Base-by-base conservation (phyloP, 2,888 invertebrate species). In the Protophormia terraenovae region DNA sequence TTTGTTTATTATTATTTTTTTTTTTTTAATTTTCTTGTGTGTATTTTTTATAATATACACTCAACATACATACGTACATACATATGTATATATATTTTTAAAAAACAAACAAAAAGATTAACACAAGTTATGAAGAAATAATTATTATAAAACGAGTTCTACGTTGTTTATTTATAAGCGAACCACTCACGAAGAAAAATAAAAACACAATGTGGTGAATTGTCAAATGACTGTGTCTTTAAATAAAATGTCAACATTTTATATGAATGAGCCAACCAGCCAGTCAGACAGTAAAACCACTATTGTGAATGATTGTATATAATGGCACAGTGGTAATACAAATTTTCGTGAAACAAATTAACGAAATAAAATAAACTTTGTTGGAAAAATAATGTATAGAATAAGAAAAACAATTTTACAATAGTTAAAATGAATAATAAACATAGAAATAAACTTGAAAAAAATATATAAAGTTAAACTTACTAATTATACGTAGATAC, bases 201-300 rank as follows among this genome's bases (percentile, higher is more conserved):
- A 53, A 72, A 78, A 73, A 69, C 72, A 60, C 69, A 78, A 78
- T 81, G 81, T 81, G 81, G 81, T 84, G 84, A 81, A 73, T 84
- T 81, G 72, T 45, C 60, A 73, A 73, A 55, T 73, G 55, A 35
- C 35, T 55, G 27, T 41, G 75, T 12, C 58, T 84, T 84, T 79
- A 75, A n/a, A n/a, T 79, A 75, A 75, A 78, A 83, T 72, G 69
- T 73, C 79, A 69, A 84, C 55, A 73, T 73, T 67, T 78, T 3
- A 22, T 38, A 38, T 45, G 60, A 47, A 72, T 16, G 16, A 29
- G 22, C 27, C 47, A 53, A 27, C 19, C 41, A 38, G 55, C 16
- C 53, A 12, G 47, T n/a, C 47, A 73, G 60, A 45, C 16, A 58
- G 14, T 27, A 32, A 29, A 62, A 29, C 32, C 10, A 47, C 60